Conservation (phyloP, 2,888 invertebrate genomes). For the Drosophila dives region DNA sequence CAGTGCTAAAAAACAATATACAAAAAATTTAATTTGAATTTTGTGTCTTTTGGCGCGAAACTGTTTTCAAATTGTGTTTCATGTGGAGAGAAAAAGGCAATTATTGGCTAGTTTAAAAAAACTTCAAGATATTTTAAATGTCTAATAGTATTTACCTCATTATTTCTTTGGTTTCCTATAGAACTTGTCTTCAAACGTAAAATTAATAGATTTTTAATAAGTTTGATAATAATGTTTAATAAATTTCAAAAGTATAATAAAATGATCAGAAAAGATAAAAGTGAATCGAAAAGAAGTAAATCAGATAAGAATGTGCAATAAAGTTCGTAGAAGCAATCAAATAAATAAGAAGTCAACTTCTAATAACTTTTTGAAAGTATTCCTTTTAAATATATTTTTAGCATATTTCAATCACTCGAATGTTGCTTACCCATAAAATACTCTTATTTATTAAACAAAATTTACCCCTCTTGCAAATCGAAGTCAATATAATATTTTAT, state of each 20-base stretch:
- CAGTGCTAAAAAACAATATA: conserved; percentile 11
- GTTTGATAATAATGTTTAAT: background rate
- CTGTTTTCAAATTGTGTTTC: conserved; percentile 5
- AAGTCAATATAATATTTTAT: conserved; percentile 24
- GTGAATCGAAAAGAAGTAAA: background rate
- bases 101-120: background rate
- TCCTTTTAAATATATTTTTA: background rate
- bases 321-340: background rate
- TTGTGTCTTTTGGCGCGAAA: conserved; percentile 63
- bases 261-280: background rate
- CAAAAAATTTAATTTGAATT: background rate
- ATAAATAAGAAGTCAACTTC: background rate
- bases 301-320: background rate
- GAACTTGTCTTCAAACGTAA: background rate
- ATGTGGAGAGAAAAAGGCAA: background rate
- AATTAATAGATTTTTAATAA: background rate
- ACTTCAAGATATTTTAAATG: background rate
- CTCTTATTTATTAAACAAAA: conserved; percentile 14
- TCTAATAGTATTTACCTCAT: background rate
- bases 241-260: background rate
- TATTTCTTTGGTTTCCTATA: background rate
- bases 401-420: background rate
- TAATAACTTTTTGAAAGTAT: background rate
- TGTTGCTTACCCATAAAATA: background rate
- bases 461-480: conserved; percentile 13